Evolutionary conservation across 2,113 vertebrate species (phyloP).

Genomic region (Rhea pennata): DNA sequence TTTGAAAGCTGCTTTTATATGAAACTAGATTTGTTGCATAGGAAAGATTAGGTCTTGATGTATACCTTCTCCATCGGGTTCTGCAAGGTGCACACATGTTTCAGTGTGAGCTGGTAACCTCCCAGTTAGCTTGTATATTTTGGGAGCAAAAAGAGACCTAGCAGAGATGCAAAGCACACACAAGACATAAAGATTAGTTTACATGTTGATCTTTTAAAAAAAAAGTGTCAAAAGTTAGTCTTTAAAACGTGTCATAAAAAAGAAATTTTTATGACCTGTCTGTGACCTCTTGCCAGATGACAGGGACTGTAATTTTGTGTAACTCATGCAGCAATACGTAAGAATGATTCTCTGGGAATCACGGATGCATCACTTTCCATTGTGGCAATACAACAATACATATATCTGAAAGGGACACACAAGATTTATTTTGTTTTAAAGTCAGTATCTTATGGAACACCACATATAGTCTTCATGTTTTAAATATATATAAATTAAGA

Average conservation of each 20-base stretch:
- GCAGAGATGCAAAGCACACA: background rate
- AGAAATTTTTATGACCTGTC: background rate
- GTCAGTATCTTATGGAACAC: background rate
- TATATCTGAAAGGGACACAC: background rate
- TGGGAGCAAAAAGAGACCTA: background rate
- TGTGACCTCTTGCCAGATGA: background rate
- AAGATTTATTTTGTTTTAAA: background rate
- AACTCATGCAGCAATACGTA: background rate
- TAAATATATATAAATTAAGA: background rate
- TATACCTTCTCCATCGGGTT: background rate
- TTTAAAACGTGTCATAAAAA: background rate
- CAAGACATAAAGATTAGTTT: background rate
- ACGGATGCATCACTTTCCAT: background rate
- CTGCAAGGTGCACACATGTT: background rate
- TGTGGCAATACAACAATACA: background rate
- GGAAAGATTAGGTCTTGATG: constrained; percentile 41
- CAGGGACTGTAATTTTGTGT: background rate
- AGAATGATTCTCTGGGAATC: background rate
- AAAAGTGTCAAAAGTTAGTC: background rate
- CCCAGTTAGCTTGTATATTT: background rate
- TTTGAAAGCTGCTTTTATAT: constrained; percentile 51
- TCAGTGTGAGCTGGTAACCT: background rate
- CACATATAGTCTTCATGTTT: background rate
- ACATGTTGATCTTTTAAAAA: background rate
- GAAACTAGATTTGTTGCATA: constrained; percentile 44